Conservation (phyloP, 2,113 vertebrate genomes). For the Sardina pilchardus region DNA sequence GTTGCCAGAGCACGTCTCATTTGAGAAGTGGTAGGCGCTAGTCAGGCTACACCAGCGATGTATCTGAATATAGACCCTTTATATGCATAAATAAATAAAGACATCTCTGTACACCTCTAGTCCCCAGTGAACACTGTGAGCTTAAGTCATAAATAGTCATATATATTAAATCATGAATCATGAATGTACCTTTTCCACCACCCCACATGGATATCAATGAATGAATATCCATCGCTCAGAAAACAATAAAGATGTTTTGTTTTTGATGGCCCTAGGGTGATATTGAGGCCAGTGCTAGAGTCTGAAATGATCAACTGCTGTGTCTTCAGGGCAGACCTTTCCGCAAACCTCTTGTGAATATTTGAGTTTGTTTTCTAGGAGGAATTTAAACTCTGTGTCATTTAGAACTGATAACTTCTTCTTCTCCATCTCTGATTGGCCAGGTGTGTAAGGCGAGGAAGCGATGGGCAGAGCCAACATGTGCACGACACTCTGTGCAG, state of each 20-base stretch:
- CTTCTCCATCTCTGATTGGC: background rate
- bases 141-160: too few relatives aligned
- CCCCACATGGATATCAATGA: too few relatives aligned
- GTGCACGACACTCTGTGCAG: conserved; percentile 67
- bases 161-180: too few relatives aligned
- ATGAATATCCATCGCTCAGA: too few relatives aligned
- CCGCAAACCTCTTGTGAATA: background rate
- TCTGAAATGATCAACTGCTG: too few relatives aligned
- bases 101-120: too few relatives aligned
- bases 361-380: background rate
- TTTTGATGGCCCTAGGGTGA: background rate
- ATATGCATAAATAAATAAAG: too few relatives aligned
- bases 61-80: too few relatives aligned
- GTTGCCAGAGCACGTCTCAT: too few relatives aligned
- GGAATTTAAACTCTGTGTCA: background rate
- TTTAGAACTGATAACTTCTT: background rate
- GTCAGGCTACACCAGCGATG: background rate
- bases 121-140: too few relatives aligned
- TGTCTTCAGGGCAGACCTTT: background rate
- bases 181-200: too few relatives aligned
- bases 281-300: background rate
- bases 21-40: too few relatives aligned
- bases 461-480: conserved; percentile 51
- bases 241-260: background rate
- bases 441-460: conserved; percentile 75